These are phyloP conservation scores for Parapsyche elsis DNA, from an alignment of 1,140 invertebrate species.

Conservation along the genomic window DNA sequence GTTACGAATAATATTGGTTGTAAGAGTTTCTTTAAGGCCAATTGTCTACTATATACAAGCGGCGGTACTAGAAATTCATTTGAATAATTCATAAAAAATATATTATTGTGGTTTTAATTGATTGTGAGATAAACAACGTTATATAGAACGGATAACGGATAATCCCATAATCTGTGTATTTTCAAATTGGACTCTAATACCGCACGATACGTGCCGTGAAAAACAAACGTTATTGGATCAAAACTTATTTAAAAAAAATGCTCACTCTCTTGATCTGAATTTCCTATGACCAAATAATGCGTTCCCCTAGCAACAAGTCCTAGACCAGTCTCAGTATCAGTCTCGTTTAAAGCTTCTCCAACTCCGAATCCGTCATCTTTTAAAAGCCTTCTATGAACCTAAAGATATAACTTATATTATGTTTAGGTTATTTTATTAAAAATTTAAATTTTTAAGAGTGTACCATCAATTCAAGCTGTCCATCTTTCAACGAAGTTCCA, in stretches of 20 bases:
- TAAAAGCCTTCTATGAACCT: conserved; percentile 87
- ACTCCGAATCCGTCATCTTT: conserved; percentile 95
- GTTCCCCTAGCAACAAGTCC: conserved; percentile 87
- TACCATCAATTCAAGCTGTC: conserved; percentile 84
- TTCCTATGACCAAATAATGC: conserved; percentile 73
- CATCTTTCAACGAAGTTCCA: conserved; percentile 80
- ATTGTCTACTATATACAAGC: conserved; percentile 52
- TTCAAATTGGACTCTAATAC: no score
- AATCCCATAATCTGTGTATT: no score
- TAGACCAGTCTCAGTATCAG: conserved; percentile 73
- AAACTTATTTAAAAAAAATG: neutral
- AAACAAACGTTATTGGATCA: neutral
- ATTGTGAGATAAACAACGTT: no score
- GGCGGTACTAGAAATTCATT: conserved; percentile 24
- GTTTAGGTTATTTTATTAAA: neutral
- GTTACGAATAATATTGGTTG: conserved; percentile 66
- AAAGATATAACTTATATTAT: neutral
- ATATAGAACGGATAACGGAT: no score
- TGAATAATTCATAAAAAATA: neutral
- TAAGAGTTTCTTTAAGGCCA: conserved; percentile 58
- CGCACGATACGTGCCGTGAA: neutral
- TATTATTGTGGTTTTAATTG: no score
- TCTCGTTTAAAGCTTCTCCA: conserved; percentile 91
- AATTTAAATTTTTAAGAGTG: neutral
- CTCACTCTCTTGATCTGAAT: neutral